Evolutionary conservation across 2,113 vertebrate species (phyloP).

Genomic region (Sylvilagus bachmani): DNA sequence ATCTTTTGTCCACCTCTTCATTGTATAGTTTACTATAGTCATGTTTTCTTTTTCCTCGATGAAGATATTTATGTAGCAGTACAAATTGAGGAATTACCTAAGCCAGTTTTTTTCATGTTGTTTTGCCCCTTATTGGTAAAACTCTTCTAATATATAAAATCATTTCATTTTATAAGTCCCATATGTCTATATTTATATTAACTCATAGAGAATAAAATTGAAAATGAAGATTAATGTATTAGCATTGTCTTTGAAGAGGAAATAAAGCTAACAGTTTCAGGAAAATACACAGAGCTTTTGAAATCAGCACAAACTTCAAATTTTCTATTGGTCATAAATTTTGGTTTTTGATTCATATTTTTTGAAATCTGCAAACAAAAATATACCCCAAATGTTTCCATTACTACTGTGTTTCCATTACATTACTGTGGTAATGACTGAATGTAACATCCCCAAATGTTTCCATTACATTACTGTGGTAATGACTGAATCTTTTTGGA

Average conservation of each 20-base stretch:
- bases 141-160: background rate
- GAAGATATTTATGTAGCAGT: background rate
- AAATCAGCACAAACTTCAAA: background rate
- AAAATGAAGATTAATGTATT: background rate
- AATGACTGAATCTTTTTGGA: background rate
- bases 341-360: background rate
- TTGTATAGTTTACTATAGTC: background rate
- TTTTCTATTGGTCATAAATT: background rate
- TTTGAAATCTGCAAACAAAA: background rate
- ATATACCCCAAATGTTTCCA: background rate
- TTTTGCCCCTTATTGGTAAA: background rate
- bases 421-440: no score
- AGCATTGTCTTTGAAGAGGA: background rate
- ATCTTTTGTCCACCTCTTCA: slow-evolving; percentile 47
- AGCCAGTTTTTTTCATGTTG: background rate
- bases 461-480: no score
- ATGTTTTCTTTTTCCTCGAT: slow-evolving; percentile 31
- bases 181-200: slow-evolving; percentile 67
- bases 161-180: background rate
- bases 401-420: background rate
- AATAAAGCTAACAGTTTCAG: background rate
- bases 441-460: no score
- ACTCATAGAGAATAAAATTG: slow-evolving; percentile 34
- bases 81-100: background rate
- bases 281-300: background rate